phyloP scores from a whole-genome alignment of 2,888 invertebrate species.

The Agrotis clavis region DNA sequence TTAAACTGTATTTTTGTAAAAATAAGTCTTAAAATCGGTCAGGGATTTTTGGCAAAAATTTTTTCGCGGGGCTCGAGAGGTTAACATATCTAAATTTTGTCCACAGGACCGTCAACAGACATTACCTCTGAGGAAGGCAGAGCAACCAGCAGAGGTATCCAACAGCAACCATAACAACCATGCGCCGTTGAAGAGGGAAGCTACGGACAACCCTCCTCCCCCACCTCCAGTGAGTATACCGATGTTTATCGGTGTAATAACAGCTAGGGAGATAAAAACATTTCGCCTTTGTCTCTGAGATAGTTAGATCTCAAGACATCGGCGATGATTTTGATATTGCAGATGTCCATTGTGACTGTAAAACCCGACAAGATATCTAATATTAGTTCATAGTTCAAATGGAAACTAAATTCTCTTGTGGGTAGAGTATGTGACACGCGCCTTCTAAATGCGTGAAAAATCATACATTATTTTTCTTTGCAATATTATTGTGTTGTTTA shows the following conservation, averaged over 20 bases:
- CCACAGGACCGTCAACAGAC: constrained; percentile 85
- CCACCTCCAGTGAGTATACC: constrained; percentile 91
- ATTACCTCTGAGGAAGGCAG: constrained; percentile 77
- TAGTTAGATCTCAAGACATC: background rate
- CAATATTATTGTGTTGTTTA: constrained; percentile 1
- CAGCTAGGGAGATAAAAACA: background rate
- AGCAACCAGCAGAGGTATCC: constrained; percentile 64
- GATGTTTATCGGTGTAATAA: background rate
- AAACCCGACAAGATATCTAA: background rate
- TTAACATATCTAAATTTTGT: constrained; percentile 38
- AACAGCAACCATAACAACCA: constrained; percentile 71
- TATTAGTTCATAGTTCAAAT: background rate
- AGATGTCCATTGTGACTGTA: background rate
- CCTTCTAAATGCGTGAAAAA: background rate
- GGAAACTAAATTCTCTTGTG: background rate
- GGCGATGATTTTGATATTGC: background rate
- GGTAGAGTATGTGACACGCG: background rate
- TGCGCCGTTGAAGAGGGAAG: constrained; percentile 70
- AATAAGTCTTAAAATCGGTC: no score
- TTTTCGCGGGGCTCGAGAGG: no score
- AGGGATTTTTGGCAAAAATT: no score
- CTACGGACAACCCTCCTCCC: constrained; percentile 89
- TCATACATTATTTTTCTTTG: background rate
- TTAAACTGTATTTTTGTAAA: no score
- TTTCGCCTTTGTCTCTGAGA: background rate